Conservation (phyloP, 2,113 vertebrate species). For the Ovis canadensis region DNA sequence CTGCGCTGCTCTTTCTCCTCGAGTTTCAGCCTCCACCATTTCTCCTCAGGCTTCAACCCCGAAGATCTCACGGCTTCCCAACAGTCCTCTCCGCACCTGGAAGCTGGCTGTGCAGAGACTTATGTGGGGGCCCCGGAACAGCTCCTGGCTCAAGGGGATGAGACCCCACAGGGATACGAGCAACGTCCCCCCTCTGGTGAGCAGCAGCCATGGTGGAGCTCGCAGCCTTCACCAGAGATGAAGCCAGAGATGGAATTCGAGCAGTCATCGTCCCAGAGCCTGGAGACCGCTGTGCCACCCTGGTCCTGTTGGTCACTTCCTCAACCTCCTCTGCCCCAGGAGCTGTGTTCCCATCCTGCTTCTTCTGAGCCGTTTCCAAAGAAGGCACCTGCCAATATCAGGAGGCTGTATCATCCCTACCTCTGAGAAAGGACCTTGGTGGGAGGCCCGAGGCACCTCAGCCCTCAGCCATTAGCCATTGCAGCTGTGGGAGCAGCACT, state of each 20-base stretch:
- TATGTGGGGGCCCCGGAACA: background rate
- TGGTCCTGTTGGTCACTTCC: accelerated
- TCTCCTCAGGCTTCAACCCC: background rate
- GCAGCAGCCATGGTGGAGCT: background rate
- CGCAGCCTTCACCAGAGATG: background rate
- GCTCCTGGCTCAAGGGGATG: too few species aligned
- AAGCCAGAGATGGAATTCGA: background rate
- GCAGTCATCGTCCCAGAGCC: background rate
- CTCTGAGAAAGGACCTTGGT: background rate
- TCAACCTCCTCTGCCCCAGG: background rate
- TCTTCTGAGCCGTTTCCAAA: accelerated
- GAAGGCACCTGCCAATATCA: background rate
- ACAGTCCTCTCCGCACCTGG: background rate
- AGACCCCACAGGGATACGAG: background rate
- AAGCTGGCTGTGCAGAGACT: background rate
- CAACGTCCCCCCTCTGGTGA: accelerated
- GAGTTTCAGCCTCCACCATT: background rate
- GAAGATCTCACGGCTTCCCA: background rate
- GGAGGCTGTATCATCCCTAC: background rate
- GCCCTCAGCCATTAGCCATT: background rate
- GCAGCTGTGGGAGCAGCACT: background rate
- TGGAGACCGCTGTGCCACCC: background rate
- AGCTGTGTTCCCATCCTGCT: background rate
- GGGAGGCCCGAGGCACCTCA: background rate
- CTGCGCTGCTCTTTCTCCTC: accelerated